Base-by-base conservation (phyloP, 2,797 vertebrate genomes). In the Pteronotus mesoamericanus region DNA sequence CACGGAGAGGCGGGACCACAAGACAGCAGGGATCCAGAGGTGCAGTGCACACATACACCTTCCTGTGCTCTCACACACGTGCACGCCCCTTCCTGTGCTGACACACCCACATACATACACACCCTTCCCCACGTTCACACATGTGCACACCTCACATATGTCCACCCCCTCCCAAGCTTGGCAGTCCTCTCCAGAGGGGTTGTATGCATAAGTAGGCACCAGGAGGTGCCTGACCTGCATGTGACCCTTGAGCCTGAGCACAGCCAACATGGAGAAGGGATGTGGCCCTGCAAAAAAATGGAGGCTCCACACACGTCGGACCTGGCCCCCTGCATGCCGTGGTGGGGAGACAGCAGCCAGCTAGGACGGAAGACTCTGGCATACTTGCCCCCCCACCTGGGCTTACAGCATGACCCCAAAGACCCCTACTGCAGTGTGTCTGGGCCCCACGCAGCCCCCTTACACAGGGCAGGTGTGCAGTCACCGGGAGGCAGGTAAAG, bases 281-380 rank as follows among this genome's bases (percentile, higher is more conserved):
- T 3, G 14, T 16, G 2, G 53, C 53, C 48, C 24, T 9, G 18
- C 15, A 55, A 61, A 61, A 61, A 32, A 32, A 32, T 9, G 11
- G 42, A 16, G 10, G n/a, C 39, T 61, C 71, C 5, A 12, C 5
- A 22, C 42, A 0, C 39, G 55, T 5, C 2, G 5, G 46, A 10
- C 29, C 37, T 21, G 57, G n/a, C n/a, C n/a, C 15, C 11, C 10
- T 24, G 5, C 5, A 3, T 59, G 0, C 0, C 5, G 42, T 6
- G 0, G 24, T 5, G 9, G 11, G 32, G 26, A 64, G 24, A 10
- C 4, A 29, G 46, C 9, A 9, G 19, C 34, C 8, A 32, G 85
- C 46, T 15, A 2, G 26, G 2, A n/a, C 24, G 6, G 44, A 39
- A 64, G 32, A 18, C 22, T 34, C 32, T 21, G 14, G 7, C 0